phyloP scores from a whole-genome alignment of 1,140 invertebrate species.

The Cyrtorhinus lividipennis region DNA sequence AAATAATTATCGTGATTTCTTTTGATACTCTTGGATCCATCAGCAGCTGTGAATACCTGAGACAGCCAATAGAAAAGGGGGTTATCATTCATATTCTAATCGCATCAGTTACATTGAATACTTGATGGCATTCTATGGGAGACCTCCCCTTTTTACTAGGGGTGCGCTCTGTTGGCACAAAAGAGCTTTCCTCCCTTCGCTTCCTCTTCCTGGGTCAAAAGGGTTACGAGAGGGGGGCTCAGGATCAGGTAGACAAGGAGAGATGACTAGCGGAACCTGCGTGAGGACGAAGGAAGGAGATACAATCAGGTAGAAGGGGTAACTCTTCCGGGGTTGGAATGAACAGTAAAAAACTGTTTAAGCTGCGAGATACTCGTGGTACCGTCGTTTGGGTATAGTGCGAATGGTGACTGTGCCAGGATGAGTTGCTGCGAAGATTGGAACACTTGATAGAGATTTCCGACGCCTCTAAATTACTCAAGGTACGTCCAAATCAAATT shows the following conservation, averaged over 20 bases:
- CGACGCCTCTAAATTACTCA: too few species aligned
- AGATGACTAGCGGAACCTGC: not conserved
- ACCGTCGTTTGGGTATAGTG: not conserved
- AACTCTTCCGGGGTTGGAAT: not conserved
- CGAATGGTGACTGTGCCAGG: too few species aligned
- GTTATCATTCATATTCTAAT: constrained; percentile 20
- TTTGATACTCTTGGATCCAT: not conserved
- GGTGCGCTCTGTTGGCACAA: not conserved
- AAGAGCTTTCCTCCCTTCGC: not conserved
- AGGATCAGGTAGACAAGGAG: constrained; percentile 13
- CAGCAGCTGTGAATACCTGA: constrained; percentile 3
- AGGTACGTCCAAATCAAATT: too few species aligned
- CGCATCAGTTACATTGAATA: constrained; percentile 18
- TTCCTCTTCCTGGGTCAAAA: constrained; percentile 14
- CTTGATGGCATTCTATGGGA: constrained; percentile 16
- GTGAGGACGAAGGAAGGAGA: constrained; percentile 7
- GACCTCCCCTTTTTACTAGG: not conserved
- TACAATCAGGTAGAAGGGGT: not conserved
- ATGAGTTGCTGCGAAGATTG: too few species aligned
- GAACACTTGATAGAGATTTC: too few species aligned
- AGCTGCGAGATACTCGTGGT: not conserved
- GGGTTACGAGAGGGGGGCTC: constrained; percentile 15
- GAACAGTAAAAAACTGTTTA: not conserved
- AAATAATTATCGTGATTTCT: too few species aligned
- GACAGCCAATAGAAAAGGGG: not conserved